Conservation (phyloP, 2,797 vertebrate genomes). For the Lacerta viridis region DNA sequence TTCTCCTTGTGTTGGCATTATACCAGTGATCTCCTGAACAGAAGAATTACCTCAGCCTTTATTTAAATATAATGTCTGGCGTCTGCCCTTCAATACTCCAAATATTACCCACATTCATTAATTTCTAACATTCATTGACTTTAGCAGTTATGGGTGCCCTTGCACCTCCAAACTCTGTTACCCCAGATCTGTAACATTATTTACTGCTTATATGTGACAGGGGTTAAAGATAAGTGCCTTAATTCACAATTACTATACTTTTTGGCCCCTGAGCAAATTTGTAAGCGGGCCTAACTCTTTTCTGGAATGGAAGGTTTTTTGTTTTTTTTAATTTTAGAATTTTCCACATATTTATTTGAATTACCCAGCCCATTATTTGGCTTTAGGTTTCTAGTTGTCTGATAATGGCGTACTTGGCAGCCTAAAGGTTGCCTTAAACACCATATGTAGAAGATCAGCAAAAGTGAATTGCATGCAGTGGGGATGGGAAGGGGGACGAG, state of each 20-base stretch:
- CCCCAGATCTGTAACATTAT: too few relatives aligned
- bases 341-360: neutral
- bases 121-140: neutral
- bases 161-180: too few relatives aligned
- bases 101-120: too few relatives aligned
- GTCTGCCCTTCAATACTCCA: too few relatives aligned
- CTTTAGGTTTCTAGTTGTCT: conserved; percentile 7
- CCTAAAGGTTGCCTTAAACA: neutral
- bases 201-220: neutral
- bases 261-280: neutral
- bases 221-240: neutral
- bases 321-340: neutral
- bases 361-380: neutral
- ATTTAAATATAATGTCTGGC: too few relatives aligned
- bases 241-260: neutral
- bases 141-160: neutral
- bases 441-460: conserved; percentile 16
- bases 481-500: neutral
- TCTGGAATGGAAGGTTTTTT: neutral
- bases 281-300: neutral
- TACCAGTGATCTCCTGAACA: too few relatives aligned
- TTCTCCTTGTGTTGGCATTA: too few relatives aligned
- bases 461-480: conserved; percentile 21
- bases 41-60: too few relatives aligned
- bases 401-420: neutral